Evolutionary conservation across 2,113 vertebrate species (phyloP).

Genomic region (Calidris pugnax): DNA sequence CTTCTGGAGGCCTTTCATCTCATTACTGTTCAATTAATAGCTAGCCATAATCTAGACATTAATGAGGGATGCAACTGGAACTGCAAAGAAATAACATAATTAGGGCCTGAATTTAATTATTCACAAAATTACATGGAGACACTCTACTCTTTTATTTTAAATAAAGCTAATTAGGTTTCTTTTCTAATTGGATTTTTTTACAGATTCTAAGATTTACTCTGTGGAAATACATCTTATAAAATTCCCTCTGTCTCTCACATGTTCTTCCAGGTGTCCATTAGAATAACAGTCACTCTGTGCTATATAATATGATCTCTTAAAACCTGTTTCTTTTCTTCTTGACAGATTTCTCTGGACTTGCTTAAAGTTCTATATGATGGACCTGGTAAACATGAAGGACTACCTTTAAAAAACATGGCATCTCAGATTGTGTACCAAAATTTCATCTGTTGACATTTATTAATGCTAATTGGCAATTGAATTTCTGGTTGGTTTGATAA

Average conservation of each 20-base stretch:
- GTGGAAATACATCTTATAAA: background rate
- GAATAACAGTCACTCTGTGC: background rate
- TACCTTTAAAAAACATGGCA: background rate
- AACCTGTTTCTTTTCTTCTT: background rate
- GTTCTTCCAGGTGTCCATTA: background rate
- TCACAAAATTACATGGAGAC: background rate
- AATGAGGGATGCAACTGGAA: constrained; percentile 10
- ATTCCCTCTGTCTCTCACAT: background rate
- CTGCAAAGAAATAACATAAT: constrained; percentile 32
- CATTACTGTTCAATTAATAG: constrained; percentile 29
- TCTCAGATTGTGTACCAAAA: rapidly evolving
- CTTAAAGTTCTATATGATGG: background rate
- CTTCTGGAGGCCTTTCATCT: constrained; percentile 18
- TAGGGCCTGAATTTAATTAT: background rate
- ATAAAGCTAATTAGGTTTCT: background rate
- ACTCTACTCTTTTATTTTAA: background rate
- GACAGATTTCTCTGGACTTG: background rate
- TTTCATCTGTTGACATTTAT: background rate
- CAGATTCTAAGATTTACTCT: background rate
- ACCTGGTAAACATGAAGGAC: background rate
- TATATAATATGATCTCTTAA: background rate
- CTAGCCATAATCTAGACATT: constrained; percentile 6
- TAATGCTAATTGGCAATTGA: background rate
- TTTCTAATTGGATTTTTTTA: background rate
- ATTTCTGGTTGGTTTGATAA: background rate